Conservation (phyloP, 2,797 vertebrate genomes). For the Tarsius wallacei region DNA sequence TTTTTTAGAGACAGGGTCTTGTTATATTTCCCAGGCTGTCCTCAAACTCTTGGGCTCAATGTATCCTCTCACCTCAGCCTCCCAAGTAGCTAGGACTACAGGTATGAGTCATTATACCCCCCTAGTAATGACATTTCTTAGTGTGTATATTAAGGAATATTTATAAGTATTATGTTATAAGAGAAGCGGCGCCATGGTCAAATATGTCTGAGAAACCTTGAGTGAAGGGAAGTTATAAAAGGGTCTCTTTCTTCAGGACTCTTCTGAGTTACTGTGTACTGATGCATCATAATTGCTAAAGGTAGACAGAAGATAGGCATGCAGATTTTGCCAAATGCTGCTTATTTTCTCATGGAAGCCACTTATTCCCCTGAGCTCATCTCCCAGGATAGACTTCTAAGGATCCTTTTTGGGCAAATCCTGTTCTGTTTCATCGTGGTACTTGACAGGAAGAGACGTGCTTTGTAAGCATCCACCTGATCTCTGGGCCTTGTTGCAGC, state of each 20-base stretch:
- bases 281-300: fast-evolving
- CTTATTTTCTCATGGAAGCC: neutral
- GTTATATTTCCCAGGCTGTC: neutral
- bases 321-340: neutral
- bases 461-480: neutral
- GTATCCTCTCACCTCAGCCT: neutral
- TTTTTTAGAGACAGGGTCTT: neutral
- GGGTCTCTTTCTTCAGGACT: neutral
- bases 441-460: too few species aligned
- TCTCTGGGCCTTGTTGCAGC: neutral
- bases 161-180: neutral
- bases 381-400: neutral
- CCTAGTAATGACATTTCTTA: neutral
- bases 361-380: neutral
- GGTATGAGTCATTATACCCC: fast-evolving
- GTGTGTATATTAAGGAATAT: neutral
- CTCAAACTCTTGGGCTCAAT: neutral
- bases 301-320: fast-evolving
- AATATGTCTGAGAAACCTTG: neutral
- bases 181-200: neutral
- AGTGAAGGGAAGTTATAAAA: neutral
- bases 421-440: neutral
- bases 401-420: neutral
- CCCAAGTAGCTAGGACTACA: neutral
- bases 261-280: fast-evolving